These are phyloP conservation scores for Sinelater perroti DNA, from an alignment of 2,888 invertebrate species.

Conservation along the genomic window DNA sequence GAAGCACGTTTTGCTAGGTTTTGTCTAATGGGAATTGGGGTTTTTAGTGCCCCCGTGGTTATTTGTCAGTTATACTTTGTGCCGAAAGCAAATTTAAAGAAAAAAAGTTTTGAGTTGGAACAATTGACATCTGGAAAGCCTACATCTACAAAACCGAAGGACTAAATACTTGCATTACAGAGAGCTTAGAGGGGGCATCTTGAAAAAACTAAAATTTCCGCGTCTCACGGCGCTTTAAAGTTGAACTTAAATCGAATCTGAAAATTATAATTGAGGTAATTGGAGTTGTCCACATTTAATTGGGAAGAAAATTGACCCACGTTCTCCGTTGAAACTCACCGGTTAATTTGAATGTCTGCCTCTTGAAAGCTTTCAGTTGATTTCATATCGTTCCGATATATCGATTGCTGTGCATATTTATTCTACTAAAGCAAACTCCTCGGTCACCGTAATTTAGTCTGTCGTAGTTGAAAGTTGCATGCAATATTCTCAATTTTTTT, in stretches of 20 bases:
- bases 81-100: conserved; percentile 14
- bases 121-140: too few relatives aligned
- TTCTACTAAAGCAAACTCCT: conserved; percentile 13
- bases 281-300: conserved; percentile 26
- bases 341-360: conserved; percentile 32
- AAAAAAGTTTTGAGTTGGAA: conserved; percentile 17
- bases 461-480: too few relatives aligned
- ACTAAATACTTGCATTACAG: too few relatives aligned
- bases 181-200: too few relatives aligned
- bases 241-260: conserved; percentile 6
- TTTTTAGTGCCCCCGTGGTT: conserved; percentile 8
- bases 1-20: conserved; percentile 6
- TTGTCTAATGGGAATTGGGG: conserved; percentile 10
- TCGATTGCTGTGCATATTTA: conserved; percentile 39
- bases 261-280: conserved; percentile 22
- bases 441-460: conserved; percentile 14
- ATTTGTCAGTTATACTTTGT: conserved; percentile 17
- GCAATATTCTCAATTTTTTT: too few relatives aligned
- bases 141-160: too few relatives aligned
- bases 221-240: conserved; percentile 3
- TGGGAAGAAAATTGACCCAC: conserved; percentile 26
- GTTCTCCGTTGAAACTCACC: conserved; percentile 13
- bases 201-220: too few relatives aligned
- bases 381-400: conserved; percentile 30
- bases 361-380: conserved; percentile 32